Conservation (phyloP, 2,113 vertebrate genomes). For the Entomyzon cyanotis region DNA sequence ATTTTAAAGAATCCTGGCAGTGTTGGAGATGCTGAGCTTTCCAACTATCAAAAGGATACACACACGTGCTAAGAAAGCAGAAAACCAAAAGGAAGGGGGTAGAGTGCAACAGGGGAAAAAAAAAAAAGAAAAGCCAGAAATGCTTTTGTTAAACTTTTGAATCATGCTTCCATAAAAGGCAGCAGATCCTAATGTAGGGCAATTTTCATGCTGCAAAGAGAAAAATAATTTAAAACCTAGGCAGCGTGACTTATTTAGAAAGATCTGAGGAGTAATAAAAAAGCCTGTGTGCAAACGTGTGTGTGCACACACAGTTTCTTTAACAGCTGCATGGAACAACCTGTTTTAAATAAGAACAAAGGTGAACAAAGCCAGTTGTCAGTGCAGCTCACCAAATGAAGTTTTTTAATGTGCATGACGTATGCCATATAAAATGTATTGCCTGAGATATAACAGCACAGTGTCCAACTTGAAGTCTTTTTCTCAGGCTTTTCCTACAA, state of each 20-base stretch:
- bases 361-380: slow-evolving; percentile 31
- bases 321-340: slow-evolving; percentile 47
- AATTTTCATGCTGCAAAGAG: slow-evolving; percentile 39
- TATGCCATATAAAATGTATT: slow-evolving; percentile 38
- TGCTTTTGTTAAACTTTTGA: slow-evolving; percentile 9
- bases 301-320: not conserved
- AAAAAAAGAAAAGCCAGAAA: not conserved
- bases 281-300: not conserved
- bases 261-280: slow-evolving; percentile 35
- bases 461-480: not conserved
- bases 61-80: not conserved
- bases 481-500: not conserved
- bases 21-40: not conserved
- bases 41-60: not conserved
- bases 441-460: slow-evolving; percentile 29
- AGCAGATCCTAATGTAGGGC: not conserved
- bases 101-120: not conserved
- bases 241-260: slow-evolving; percentile 25
- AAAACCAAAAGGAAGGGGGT: not conserved
- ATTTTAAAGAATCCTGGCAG: not conserved
- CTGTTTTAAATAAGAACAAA: slow-evolving; percentile 61
- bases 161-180: not conserved
- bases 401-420: slow-evolving; percentile 29
- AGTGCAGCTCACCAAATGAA: slow-evolving; percentile 9
- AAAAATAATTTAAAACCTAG: slow-evolving; percentile 27